phyloP scores from a whole-genome alignment of 2,888 invertebrate species.

The Cheilosia impressa region DNA sequence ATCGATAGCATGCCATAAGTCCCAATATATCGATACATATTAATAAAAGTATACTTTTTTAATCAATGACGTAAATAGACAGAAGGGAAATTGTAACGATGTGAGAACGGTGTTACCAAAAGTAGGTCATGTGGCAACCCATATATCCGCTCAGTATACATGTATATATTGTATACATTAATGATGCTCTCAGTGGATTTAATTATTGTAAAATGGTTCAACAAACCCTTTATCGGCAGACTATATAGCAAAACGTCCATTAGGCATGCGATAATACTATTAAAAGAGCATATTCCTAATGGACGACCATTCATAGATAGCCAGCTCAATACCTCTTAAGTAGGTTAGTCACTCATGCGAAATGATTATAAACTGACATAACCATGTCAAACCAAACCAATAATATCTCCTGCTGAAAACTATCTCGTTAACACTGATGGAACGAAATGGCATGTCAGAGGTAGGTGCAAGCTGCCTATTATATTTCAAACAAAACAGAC shows the following conservation, averaged over 20 bases:
- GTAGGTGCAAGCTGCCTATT: not conserved
- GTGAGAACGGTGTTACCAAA: not conserved
- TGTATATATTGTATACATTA: not conserved
- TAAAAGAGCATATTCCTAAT: constrained; percentile 1
- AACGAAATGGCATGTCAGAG: constrained; percentile 3
- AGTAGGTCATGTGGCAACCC: not conserved
- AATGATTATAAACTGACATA: constrained; percentile 1
- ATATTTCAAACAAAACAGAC: constrained; percentile 1
- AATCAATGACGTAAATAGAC: not conserved
- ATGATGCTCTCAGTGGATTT: constrained; percentile 3
- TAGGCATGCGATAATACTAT: constrained; percentile 23
- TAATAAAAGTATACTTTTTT: not conserved
- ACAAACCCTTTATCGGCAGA: not conserved
- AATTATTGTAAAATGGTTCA: not conserved
- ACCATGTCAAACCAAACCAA: constrained; percentile 8
- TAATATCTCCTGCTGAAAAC: constrained; percentile 4
- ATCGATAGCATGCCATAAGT: too few species aligned
- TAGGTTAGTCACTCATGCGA: constrained; percentile 28
- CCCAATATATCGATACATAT: too few species aligned
- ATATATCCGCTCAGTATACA: not conserved
- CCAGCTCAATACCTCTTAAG: constrained; percentile 19
- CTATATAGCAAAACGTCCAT: not conserved
- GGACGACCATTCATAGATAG: constrained; percentile 9
- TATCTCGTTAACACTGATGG: constrained; percentile 27
- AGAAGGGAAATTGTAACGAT: not conserved